phyloP scores from a whole-genome alignment of 2,113 vertebrate species.

The Thalassoma bifasciatum region DNA sequence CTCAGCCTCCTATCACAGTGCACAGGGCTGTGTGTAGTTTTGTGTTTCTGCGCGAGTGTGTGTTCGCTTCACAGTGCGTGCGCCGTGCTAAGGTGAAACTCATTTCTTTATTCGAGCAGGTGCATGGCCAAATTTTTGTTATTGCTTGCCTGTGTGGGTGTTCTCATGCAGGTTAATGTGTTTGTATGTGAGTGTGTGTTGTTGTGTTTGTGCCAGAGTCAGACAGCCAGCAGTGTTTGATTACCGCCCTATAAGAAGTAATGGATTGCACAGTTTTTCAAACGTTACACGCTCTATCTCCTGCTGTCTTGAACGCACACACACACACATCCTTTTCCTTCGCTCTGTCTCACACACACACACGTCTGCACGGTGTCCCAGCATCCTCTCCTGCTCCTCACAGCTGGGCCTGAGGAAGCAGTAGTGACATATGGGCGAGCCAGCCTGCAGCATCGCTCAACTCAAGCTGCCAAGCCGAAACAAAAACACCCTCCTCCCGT shows the following conservation, averaged over 20 bases:
- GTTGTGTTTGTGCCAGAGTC: slow-evolving; percentile 27
- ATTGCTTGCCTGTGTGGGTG: slow-evolving; percentile 1
- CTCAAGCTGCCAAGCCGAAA: slow-evolving; percentile 64
- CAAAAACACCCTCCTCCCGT: slow-evolving; percentile 53
- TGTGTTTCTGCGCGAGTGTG: slow-evolving; percentile 15
- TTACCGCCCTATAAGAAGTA: slow-evolving; percentile 63
- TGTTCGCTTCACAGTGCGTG: neutral
- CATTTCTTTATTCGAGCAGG: slow-evolving; percentile 28
- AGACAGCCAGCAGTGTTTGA: slow-evolving; percentile 56
- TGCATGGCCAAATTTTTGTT: slow-evolving; percentile 17
- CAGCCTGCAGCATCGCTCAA: slow-evolving; percentile 71
- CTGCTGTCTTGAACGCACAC: neutral
- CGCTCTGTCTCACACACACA: neutral
- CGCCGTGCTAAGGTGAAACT: neutral
- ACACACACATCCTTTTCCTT: neutral
- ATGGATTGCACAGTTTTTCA: slow-evolving; percentile 68
- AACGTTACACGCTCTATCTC: slow-evolving; percentile 31
- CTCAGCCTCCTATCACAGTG: neutral
- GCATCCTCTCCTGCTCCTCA: slow-evolving; percentile 43
- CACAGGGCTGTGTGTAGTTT: neutral
- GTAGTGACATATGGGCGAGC: slow-evolving; percentile 59
- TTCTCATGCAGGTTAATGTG: neutral
- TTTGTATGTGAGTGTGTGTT: slow-evolving; percentile 4
- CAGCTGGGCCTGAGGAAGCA: slow-evolving; percentile 67
- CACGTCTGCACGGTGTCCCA: neutral